Percentiles rank a stretch among this genome's conserved stretches.
Evolutionary conservation across 92 coral and sea anemone genomes (phyloP).

Genomic region (Zoanthus sansibaricus): DNA sequence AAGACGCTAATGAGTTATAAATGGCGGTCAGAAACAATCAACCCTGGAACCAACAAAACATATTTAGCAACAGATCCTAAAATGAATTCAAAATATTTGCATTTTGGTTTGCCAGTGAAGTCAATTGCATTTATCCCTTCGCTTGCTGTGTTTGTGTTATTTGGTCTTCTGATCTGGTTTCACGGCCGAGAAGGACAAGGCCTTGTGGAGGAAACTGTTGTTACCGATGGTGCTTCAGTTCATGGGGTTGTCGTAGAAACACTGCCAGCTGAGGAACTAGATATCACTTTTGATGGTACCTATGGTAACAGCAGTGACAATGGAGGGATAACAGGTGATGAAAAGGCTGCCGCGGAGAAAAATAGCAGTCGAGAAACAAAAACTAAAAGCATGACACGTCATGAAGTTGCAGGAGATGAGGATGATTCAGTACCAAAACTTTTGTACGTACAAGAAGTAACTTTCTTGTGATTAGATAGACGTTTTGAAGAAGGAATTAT

Average conservation of each 20-base stretch:
- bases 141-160: slow-evolving; percentile 75
- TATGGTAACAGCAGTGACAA: slow-evolving; percentile 8
- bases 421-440: slow-evolving; percentile 9
- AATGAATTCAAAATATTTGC: slow-evolving; percentile 92
- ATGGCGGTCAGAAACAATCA: slow-evolving; percentile 78
- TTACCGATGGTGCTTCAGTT: slow-evolving; percentile 71
- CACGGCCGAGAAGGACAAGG: slow-evolving; percentile 84
- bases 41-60: slow-evolving; percentile 73
- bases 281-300: slow-evolving; percentile 19
- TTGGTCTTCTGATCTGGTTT: slow-evolving; percentile 89
- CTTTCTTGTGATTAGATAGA: neutral
- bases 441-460: slow-evolving; percentile 20
- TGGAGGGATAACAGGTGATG: neutral
- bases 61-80: slow-evolving; percentile 71
- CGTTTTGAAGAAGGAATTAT: no score
- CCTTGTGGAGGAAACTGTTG: slow-evolving; percentile 68
- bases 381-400: neutral
- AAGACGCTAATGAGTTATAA: slow-evolving; percentile 80
- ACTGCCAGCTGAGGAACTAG: slow-evolving; percentile 43
- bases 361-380: neutral
- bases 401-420: slow-evolving; percentile 32
- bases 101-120: slow-evolving; percentile 76
- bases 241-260: slow-evolving; percentile 82
- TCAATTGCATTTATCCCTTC: slow-evolving; percentile 93
- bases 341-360: neutral